A percentile compares a stretch with the other conserved stretches of the same genome.
phyloP scores from a whole-genome alignment of 2,888 invertebrate genomes.

The Athrips mouffetella region DNA sequence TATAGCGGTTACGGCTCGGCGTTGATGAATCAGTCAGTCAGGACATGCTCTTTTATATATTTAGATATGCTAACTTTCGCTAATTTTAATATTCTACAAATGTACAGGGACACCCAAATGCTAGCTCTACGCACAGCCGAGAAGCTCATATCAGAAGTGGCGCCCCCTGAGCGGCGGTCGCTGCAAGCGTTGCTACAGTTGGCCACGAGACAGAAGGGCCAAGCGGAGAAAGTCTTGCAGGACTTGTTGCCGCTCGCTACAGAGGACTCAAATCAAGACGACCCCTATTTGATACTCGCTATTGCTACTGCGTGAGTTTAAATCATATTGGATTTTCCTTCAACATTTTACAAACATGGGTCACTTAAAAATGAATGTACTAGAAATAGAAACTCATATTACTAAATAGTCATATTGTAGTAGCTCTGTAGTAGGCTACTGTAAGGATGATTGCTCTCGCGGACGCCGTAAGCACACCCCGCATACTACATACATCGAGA shows the following conservation, averaged over 20 bases:
- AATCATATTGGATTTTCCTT: no score
- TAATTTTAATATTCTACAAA: background rate
- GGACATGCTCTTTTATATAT: background rate
- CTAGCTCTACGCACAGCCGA: slow-evolving; percentile 90
- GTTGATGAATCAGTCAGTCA: no score
- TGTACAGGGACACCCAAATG: slow-evolving; percentile 83
- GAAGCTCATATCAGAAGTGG: slow-evolving; percentile 84
- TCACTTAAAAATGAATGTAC: no score
- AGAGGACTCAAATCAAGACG: slow-evolving; percentile 85
- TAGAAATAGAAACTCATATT: no score
- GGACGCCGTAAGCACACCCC: no score
- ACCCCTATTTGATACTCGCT: slow-evolving; percentile 92
- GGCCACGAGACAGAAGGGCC: slow-evolving; percentile 89
- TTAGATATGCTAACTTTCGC: background rate
- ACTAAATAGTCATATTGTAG: no score
- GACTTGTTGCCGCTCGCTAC: slow-evolving; percentile 83
- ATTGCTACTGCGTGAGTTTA: slow-evolving; percentile 85
- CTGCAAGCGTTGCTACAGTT: slow-evolving; percentile 89
- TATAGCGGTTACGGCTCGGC: no score
- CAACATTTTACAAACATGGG: no score
- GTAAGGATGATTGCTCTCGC: no score
- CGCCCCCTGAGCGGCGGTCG: slow-evolving; percentile 82
- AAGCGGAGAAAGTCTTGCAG: slow-evolving; percentile 90
- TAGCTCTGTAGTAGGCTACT: no score
- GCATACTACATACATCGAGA: no score